Percentiles rank a stretch among this genome's conserved stretches.
Evolutionary conservation across 2,888 invertebrate species (phyloP).

Genomic region (Melanostoma mellinum): DNA sequence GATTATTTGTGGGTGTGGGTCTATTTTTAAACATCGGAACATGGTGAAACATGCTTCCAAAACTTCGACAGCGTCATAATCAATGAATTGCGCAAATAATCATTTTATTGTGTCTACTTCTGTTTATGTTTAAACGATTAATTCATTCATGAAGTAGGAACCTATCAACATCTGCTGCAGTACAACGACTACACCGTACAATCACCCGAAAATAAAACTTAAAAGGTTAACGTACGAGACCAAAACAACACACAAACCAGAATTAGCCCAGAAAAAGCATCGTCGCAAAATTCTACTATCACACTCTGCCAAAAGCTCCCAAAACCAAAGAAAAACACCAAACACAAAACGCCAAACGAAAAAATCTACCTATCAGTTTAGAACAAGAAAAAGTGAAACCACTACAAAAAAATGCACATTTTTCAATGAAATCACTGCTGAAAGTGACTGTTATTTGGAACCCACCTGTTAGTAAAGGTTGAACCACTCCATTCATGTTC

Average conservation of each 20-base stretch:
- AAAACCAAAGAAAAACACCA: neutral
- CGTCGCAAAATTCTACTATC: neutral
- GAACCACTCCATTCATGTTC: conserved; percentile 86
- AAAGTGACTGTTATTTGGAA: conserved; percentile 57
- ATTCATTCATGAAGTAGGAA: conserved; percentile 39
- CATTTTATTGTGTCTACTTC: too few species aligned
- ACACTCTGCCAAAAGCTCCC: conserved; percentile 45
- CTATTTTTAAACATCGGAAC: too few species aligned
- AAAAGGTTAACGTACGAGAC: conserved; percentile 38
- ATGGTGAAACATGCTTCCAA: too few species aligned
- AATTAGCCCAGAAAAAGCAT: neutral
- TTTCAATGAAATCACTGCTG: conserved; percentile 8
- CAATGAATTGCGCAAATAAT: too few species aligned
- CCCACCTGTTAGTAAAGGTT: conserved; percentile 94
- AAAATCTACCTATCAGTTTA: neutral
- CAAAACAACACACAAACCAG: conserved; percentile 25
- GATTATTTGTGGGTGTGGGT: too few species aligned
- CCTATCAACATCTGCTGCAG: neutral
- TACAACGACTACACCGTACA: conserved; percentile 4
- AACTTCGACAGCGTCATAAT: too few species aligned
- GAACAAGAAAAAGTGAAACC: neutral
- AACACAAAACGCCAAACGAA: neutral
- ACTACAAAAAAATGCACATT: neutral
- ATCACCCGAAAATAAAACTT: conserved; percentile 22
- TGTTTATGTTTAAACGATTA: too few species aligned